Evolutionary conservation across 2,113 vertebrate species (phyloP).

Genomic region (Pseudorhombus dupliciocellatus): DNA sequence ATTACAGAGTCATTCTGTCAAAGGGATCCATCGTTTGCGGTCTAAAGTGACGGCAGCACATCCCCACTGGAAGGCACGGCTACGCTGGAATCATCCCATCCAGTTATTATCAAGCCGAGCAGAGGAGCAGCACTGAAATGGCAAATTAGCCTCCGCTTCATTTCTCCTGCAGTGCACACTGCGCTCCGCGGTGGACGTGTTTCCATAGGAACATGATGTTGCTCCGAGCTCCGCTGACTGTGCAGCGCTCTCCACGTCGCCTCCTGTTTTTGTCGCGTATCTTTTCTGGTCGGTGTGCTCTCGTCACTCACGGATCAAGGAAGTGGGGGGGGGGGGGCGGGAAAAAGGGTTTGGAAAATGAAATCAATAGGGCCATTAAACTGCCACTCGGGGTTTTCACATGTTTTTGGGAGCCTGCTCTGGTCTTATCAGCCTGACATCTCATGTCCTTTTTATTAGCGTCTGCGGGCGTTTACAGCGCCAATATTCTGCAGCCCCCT

Average conservation of each 20-base stretch:
- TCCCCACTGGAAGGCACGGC: slow-evolving; percentile 50
- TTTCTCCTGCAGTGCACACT: slow-evolving; percentile 70
- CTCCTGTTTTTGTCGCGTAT: slow-evolving; percentile 36
- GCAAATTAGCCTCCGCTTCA: slow-evolving; percentile 75
- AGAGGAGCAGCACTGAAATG: slow-evolving; percentile 67
- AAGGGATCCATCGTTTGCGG: slow-evolving; percentile 41
- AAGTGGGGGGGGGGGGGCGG: slow-evolving; percentile 5
- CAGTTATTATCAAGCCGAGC: slow-evolving; percentile 68
- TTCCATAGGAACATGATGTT: slow-evolving; percentile 78
- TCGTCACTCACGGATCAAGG: slow-evolving; percentile 33
- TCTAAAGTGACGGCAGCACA: slow-evolving; percentile 47
- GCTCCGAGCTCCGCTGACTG: slow-evolving; percentile 51
- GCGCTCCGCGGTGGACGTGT: slow-evolving; percentile 60
- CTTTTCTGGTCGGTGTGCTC: slow-evolving; percentile 46
- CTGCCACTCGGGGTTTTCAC: slow-evolving; percentile 41
- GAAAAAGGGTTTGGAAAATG: slow-evolving; percentile 32
- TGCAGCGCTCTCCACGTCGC: slow-evolving; percentile 27
- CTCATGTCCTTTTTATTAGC: slow-evolving; percentile 48
- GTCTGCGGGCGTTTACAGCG: slow-evolving; percentile 31
- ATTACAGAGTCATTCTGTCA: slow-evolving; percentile 45
- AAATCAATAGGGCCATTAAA: slow-evolving; percentile 62
- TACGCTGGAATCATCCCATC: slow-evolving; percentile 56
- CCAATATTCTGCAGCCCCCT: slow-evolving; percentile 30
- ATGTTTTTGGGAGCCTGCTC: slow-evolving; percentile 21
- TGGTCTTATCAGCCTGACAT: slow-evolving; percentile 44